phyloP scores from a whole-genome alignment of 2,113 vertebrate species.

The Zosterops lateralis region DNA sequence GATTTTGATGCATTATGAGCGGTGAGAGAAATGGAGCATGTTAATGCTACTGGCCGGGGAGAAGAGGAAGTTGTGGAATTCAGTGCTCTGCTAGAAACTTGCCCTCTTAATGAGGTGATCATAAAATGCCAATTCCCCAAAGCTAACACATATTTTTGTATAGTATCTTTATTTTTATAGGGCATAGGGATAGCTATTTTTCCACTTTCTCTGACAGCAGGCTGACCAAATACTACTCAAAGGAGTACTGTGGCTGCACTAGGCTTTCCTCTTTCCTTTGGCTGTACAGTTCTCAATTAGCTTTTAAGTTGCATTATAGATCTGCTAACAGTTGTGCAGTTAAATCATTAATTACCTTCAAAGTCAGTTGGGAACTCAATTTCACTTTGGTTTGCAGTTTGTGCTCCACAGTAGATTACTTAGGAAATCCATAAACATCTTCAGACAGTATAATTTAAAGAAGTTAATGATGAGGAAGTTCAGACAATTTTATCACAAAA shows the following conservation, averaged over 20 bases:
- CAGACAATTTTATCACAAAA: conserved; percentile 62
- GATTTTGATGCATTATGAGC: background rate
- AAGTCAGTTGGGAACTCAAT: conserved; percentile 67
- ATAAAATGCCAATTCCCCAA: conserved; percentile 41
- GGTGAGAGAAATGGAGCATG: background rate
- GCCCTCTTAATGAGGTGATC: conserved; percentile 49
- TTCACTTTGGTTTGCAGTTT: conserved; percentile 72
- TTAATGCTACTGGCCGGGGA: background rate
- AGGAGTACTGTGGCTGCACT: conserved; percentile 47
- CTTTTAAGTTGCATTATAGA: conserved; percentile 73
- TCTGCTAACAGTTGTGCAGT: conserved; percentile 68
- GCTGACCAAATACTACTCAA: conserved; percentile 52
- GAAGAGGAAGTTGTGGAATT: conserved; percentile 43
- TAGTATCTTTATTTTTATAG: conserved; percentile 21
- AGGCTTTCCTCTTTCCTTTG: conserved; percentile 45
- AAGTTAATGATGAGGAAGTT: conserved; percentile 55
- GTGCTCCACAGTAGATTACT: conserved; percentile 66
- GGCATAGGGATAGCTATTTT: background rate
- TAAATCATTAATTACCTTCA: conserved; percentile 74
- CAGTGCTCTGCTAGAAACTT: conserved; percentile 13
- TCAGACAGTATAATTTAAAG: conserved; percentile 62
- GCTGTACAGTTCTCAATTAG: conserved; percentile 64
- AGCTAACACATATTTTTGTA: conserved; percentile 21
- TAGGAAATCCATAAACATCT: conserved; percentile 71
- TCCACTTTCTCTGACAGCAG: conserved; percentile 41